A percentile compares a stretch with the other conserved stretches of the same genome.
Evolutionary conservation across 2,888 invertebrate genomes (phyloP).

Genomic region (Cantharis lateralis): DNA sequence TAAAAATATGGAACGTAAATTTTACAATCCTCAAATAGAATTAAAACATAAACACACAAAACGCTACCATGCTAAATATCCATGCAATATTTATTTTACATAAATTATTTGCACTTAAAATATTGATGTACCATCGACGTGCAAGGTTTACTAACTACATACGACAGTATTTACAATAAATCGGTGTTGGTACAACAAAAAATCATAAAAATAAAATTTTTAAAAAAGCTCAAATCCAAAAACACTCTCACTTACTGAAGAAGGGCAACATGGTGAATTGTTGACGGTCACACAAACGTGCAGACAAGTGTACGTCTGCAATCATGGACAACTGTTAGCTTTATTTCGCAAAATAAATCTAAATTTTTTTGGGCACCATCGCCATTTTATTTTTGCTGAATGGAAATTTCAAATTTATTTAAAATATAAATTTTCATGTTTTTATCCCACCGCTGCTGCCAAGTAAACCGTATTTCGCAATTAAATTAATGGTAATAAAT

Average conservation of each 20-base stretch:
- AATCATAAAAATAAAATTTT: neutral
- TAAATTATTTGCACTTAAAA: conserved; percentile 4
- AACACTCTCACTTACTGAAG: conserved; percentile 65
- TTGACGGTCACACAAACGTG: conserved; percentile 87
- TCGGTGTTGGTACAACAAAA: neutral
- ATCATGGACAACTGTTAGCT: conserved; percentile 35
- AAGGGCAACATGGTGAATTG: conserved; percentile 84
- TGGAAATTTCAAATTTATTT: too few relatives aligned
- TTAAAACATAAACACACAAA: neutral
- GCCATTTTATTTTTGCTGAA: too few relatives aligned
- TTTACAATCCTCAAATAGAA: neutral
- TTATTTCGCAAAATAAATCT: neutral
- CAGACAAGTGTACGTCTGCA: conserved; percentile 88
- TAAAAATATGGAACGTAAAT: conserved; percentile 45
- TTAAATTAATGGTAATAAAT: neutral
- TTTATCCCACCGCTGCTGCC: neutral
- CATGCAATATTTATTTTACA: conserved; percentile 19
- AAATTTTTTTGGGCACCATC: neutral
- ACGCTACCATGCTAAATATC: neutral
- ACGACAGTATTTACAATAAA: neutral
- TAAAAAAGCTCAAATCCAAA: conserved; percentile 27
- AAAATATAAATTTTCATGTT: too few relatives aligned
- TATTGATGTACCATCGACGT: neutral
- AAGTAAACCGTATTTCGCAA: neutral
- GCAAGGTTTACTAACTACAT: neutral